Evolutionary conservation across 2,113 vertebrate genomes (phyloP).

Genomic region (Agapornis roseicollis): DNA sequence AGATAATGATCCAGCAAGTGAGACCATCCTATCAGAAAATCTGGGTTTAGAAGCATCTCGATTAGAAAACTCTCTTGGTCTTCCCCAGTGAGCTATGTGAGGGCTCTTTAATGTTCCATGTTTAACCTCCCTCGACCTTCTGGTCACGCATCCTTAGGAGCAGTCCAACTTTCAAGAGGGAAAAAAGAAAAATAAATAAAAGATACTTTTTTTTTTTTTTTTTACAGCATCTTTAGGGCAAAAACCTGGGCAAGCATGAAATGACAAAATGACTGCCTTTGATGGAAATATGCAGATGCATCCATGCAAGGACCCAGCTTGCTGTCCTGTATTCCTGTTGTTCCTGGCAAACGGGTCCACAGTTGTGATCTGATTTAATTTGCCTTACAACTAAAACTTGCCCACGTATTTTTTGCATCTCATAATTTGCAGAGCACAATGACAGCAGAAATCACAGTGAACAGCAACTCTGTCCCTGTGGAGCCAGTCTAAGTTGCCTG

Average conservation of each 20-base stretch:
- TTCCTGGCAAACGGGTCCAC: neutral
- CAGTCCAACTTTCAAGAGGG: neutral
- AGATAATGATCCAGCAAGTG: neutral
- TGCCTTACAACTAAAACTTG: neutral
- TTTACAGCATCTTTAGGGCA: neutral
- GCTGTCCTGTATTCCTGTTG: neutral
- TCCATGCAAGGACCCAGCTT: neutral
- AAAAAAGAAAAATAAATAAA: neutral
- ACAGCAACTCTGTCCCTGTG: rapidly evolving
- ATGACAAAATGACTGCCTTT: neutral
- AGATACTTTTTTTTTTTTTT: neutral
- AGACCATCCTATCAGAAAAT: neutral
- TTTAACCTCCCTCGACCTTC: too few species aligned
- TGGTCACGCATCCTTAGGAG: neutral
- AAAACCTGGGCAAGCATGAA: neutral
- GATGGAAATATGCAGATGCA: neutral
- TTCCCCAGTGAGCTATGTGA: neutral
- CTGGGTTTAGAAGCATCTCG: neutral
- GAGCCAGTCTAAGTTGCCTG: neutral
- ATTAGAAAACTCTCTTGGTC: neutral
- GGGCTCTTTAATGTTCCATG: neutral
- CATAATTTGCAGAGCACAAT: neutral
- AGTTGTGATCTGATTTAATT: neutral
- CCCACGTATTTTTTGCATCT: neutral
- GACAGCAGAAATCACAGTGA: neutral